phyloP scores from a whole-genome alignment of 2,797 vertebrate species.

The Crocidura indochinensis region DNA sequence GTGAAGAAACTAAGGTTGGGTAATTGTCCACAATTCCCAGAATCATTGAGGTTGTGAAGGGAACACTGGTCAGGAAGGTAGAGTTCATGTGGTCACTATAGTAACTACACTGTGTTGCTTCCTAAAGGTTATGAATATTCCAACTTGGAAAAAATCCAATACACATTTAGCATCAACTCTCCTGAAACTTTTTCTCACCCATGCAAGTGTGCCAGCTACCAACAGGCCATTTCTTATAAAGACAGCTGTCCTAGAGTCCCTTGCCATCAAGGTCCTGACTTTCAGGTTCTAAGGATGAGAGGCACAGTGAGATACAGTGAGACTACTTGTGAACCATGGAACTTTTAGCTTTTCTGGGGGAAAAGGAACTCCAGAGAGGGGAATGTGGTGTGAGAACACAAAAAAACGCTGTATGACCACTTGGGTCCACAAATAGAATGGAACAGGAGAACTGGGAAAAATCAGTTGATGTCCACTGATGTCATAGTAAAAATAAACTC shows the following conservation, averaged over 20 bases:
- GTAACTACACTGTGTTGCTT: not conserved
- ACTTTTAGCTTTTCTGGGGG: not conserved
- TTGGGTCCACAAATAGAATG: not conserved
- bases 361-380: not conserved
- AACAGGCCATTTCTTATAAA: not conserved
- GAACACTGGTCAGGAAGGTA: not conserved
- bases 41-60: not conserved
- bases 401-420: not conserved
- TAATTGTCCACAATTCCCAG: not conserved
- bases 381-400: not conserved
- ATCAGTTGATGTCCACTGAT: not conserved
- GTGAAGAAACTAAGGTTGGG: conserved; percentile 25
- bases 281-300: conserved; percentile 12
- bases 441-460: not conserved
- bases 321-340: not conserved
- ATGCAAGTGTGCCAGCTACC: not conserved
- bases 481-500: not conserved
- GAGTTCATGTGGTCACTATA: not conserved
- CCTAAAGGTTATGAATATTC: not conserved
- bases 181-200: not conserved
- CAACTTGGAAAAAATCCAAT: not conserved
- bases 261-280: not conserved
- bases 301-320: not conserved
- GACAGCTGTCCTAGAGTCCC: not conserved
- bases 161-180: not conserved